Evolutionary conservation across 1,140 invertebrate species (phyloP), one percentile per base, ranked within the genome.

Genomic region (Polypedilum pembai): DNA sequence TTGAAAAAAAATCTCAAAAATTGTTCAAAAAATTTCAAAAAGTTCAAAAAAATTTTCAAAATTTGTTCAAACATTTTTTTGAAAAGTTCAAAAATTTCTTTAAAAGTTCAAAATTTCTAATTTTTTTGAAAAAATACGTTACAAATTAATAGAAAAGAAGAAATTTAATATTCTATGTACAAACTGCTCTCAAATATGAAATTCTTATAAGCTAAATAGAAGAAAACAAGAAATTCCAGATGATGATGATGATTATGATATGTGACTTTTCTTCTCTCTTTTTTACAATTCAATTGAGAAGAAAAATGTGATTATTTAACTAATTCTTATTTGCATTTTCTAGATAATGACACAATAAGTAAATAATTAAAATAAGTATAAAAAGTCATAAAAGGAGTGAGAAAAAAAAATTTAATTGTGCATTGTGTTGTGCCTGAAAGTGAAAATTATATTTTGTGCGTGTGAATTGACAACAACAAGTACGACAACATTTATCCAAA

Each of bases 211-310:
- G 24, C 24, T 33, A 33, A n/a, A 56, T 12, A n/a, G 45, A 33
- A 15, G 45, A 56, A 15, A 56, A 56, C 45, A n/a, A 56, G 45
- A 56, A 56, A 56, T 56, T 56, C 45, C 45, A 56, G 45, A 56
- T 56, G 45, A 56, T 56, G 45, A 56, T 56, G n/a, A 56, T 56
- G 7, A n/a, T 56, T 56, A n/a, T 56, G 45, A 56, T n/a, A n/a
- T 56, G 45, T n/a, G 10, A 56, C 12, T 56, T 56, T 56, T 56
- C n/a, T 56, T 56, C n/a, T 45, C 8, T 45, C 2, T 45, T 45
- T 45, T 41, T 41, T 41, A 41, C 15, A 33, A 33, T 33, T 33
- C 24, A 56, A 56, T 56, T 56, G 3, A 15, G 12, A 56, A 33
- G 5, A 33, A 33, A 33, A 33, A 3, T 33, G 24, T 33, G 24